Conservation (phyloP, 2,113 vertebrate species). For the Tetrax tetrax region DNA sequence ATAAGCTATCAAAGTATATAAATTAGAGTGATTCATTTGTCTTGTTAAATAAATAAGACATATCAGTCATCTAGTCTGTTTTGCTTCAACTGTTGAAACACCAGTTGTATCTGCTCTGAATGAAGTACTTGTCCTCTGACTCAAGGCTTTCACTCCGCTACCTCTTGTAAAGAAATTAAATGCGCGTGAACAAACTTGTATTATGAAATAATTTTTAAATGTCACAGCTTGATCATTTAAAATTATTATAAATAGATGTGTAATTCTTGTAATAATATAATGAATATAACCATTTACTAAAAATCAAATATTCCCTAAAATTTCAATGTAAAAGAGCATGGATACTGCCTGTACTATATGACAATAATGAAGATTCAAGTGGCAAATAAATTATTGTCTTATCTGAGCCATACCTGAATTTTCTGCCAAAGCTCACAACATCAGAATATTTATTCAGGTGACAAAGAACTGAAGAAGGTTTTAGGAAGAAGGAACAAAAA, state of each 20-base stretch:
- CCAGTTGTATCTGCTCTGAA: background rate
- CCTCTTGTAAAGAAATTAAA: background rate
- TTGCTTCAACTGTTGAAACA: background rate
- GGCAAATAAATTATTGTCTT: background rate
- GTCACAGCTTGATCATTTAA: background rate
- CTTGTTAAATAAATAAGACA: background rate
- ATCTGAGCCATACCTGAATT: background rate
- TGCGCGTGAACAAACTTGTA: fast-evolving
- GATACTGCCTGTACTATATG: background rate
- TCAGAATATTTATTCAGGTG: background rate
- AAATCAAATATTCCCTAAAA: background rate
- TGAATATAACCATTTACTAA: background rate
- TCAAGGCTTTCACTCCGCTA: background rate
- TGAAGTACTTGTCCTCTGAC: background rate
- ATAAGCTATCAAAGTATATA: background rate
- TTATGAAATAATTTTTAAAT: background rate
- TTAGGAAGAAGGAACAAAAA: background rate
- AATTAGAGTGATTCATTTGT: background rate
- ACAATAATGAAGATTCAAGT: background rate
- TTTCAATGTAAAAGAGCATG: background rate
- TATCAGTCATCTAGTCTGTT: background rate
- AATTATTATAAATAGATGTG: background rate
- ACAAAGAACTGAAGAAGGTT: background rate
- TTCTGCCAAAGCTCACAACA: background rate
- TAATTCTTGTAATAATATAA: background rate